phyloP scores from a whole-genome alignment of 2,888 invertebrate genomes.

The Chymomyza caudatula region DNA sequence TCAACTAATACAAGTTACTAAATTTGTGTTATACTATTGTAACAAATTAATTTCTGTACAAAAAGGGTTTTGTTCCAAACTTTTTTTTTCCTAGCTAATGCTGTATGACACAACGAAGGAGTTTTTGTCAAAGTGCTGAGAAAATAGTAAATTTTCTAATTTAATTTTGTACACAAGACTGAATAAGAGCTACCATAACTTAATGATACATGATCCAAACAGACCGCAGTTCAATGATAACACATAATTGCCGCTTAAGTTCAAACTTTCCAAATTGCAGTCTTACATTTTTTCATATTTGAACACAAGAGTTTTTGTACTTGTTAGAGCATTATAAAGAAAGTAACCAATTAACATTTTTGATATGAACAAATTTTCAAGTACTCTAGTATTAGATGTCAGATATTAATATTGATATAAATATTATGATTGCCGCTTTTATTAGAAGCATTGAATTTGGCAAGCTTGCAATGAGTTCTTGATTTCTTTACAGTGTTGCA shows the following conservation, averaged over 20 bases:
- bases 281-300: conserved; percentile 31
- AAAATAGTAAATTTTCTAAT: conserved; percentile 55
- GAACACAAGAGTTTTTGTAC: conserved; percentile 47
- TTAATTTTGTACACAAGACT: conserved; percentile 65
- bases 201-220: not conserved
- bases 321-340: conserved; percentile 41
- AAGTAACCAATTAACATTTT: conserved; percentile 20
- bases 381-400: not conserved
- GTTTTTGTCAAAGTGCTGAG: not conserved
- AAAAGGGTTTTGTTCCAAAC: not conserved
- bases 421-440: not conserved
- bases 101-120: conserved; percentile 23
- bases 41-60: not conserved
- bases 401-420: conserved; percentile 22
- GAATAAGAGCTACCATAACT: conserved; percentile 52
- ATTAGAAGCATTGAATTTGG: conserved; percentile 26
- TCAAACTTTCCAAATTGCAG: conserved; percentile 12
- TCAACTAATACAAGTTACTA: not conserved
- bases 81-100: conserved; percentile 22
- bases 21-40: not conserved
- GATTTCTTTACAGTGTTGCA: not conserved
- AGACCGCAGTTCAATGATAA: not conserved
- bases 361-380: conserved; percentile 38
- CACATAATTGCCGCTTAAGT: not conserved
- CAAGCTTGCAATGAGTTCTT: conserved; percentile 37